Evolutionary conservation across 1,140 invertebrate species (phyloP).

Genomic region (Drosophila lacteicornis): DNA sequence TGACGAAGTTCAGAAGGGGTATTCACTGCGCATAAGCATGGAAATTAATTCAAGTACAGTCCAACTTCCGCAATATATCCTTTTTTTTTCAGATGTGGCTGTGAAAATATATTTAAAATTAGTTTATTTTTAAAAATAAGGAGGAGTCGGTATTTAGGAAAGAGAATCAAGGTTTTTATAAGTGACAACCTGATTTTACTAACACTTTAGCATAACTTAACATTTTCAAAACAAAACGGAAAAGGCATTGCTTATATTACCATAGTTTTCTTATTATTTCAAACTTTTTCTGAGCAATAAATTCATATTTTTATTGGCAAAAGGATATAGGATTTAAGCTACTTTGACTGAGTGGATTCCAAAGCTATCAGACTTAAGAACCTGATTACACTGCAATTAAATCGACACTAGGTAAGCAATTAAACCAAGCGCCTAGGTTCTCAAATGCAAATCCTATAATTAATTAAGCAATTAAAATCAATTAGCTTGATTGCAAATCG

Average conservation of each 20-base stretch:
- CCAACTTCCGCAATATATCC: not conserved
- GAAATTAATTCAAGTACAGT: not conserved
- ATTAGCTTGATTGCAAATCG: not conserved
- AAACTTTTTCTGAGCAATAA: not conserved
- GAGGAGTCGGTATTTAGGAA: too few species aligned
- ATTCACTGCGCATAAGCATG: not conserved
- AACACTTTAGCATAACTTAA: too few species aligned
- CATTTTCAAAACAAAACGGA: too few species aligned
- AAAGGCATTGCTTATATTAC: too few species aligned
- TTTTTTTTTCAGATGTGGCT: too few species aligned
- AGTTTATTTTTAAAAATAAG: too few species aligned
- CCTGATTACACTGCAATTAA: constrained; percentile 1
- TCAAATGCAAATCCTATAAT: constrained; percentile 4
- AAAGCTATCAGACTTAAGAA: not conserved
- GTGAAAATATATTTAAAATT: too few species aligned
- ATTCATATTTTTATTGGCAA: too few species aligned
- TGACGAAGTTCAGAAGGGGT: constrained; percentile 7
- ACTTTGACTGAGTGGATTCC: not conserved
- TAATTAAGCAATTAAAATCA: constrained; percentile 5
- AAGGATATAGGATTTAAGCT: not conserved
- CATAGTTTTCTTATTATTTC: not conserved
- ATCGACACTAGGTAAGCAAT: constrained; percentile 17
- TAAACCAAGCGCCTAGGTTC: not conserved
- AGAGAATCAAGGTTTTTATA: too few species aligned
- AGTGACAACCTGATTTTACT: too few species aligned